Evolutionary conservation across 2,888 invertebrate species (phyloP).

Genomic region (Merodon equestris): DNA sequence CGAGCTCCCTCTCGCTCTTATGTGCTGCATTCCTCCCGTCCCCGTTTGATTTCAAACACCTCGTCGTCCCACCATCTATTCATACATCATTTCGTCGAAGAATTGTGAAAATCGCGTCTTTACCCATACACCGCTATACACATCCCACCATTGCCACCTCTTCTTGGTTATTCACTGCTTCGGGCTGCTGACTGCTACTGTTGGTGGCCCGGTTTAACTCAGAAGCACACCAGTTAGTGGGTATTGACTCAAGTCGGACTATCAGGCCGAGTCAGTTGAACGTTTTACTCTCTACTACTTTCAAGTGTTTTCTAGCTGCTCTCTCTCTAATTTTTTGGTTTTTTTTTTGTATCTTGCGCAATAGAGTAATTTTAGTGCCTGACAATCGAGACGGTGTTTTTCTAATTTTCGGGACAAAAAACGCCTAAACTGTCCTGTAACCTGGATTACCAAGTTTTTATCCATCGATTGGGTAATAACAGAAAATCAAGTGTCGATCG

Average conservation of each 20-base stretch:
- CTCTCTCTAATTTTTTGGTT: constrained; percentile 39
- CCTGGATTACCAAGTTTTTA: no score
- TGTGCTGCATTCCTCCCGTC: no score
- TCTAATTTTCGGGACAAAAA: constrained; percentile 19
- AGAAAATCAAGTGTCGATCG: constrained; percentile 2
- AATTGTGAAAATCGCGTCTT: constrained; percentile 40
- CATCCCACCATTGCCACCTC: constrained; percentile 2
- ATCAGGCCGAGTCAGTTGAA: constrained; percentile 59
- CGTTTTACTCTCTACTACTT: constrained; percentile 66
- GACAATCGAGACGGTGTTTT: constrained; percentile 52
- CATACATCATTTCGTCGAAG: constrained; percentile 1
- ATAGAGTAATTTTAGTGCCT: neutral
- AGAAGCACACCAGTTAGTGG: constrained; percentile 45
- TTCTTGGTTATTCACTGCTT: constrained; percentile 7
- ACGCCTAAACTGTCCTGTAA: neutral
- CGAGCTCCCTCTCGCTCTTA: constrained; percentile 9
- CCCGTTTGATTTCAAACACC: constrained; percentile 59
- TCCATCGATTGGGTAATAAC: constrained; percentile 32
- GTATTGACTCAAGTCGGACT: constrained; percentile 62
- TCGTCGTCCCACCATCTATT: neutral
- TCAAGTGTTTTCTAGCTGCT: constrained; percentile 59
- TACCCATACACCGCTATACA: constrained; percentile 23
- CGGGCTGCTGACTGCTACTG: constrained; percentile 30
- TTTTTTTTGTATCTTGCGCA: constrained; percentile 12
- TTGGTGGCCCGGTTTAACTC: constrained; percentile 56